phyloP scores from a whole-genome alignment of 2,797 vertebrate species.

The Australoheros facetus region DNA sequence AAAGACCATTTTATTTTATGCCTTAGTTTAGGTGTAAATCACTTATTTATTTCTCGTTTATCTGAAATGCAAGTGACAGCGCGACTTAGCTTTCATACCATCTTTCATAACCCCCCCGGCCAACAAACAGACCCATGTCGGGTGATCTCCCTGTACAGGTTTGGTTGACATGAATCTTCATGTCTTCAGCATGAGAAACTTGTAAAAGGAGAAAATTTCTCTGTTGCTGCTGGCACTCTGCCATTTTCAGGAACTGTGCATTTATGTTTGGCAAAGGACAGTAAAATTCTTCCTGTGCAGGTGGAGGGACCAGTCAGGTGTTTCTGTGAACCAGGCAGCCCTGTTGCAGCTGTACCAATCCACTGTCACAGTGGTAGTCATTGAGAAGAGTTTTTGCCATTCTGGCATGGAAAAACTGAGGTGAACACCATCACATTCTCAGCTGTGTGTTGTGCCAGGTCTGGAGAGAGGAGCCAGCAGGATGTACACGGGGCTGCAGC shows the following conservation, averaged over 20 bases:
- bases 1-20: no score
- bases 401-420: neutral
- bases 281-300: slow-evolving; percentile 43
- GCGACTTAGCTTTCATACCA: no score
- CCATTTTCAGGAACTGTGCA: no score
- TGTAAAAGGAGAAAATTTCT: neutral
- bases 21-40: no score
- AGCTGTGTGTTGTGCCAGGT: neutral
- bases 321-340: slow-evolving; percentile 48
- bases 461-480: slow-evolving; percentile 5
- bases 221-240: slow-evolving; percentile 22
- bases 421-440: slow-evolving; percentile 33
- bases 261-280: no score
- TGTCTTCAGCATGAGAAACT: slow-evolving; percentile 22
- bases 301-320: slow-evolving; percentile 31
- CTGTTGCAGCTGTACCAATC: slow-evolving; percentile 1
- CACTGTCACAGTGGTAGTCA: slow-evolving; percentile 27
- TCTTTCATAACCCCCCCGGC: neutral
- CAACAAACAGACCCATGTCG: neutral
- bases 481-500: slow-evolving; percentile 10
- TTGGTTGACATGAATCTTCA: neutral
- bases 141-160: neutral
- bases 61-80: no score
- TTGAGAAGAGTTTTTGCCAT: slow-evolving; percentile 43
- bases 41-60: no score